Evolutionary conservation across 2,888 invertebrate genomes (phyloP).

Genomic region (Chrysina gloriosa): DNA sequence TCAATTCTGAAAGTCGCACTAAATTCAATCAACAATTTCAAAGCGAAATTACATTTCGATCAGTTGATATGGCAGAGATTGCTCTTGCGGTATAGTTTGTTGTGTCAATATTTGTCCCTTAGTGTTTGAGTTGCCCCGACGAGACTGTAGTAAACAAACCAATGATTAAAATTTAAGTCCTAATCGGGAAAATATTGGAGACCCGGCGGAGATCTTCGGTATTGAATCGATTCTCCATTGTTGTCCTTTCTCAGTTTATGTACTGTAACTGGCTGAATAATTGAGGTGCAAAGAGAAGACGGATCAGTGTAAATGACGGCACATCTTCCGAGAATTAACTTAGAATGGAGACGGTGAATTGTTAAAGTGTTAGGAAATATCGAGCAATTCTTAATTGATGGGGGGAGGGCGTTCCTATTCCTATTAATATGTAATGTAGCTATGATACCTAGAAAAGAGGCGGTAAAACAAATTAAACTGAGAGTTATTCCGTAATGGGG

Average conservation of each 20-base stretch:
- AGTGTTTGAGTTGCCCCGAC: slow-evolving; percentile 22
- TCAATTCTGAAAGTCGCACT: not conserved
- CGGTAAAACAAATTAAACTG: no score
- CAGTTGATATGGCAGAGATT: slow-evolving; percentile 13
- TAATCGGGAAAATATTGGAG: slow-evolving; percentile 10
- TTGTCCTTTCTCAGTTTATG: not conserved
- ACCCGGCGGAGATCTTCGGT: not conserved
- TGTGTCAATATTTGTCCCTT: slow-evolving; percentile 24
- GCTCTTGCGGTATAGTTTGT: slow-evolving; percentile 1
- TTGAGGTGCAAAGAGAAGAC: not conserved
- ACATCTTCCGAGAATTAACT: not conserved
- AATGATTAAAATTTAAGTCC: slow-evolving; percentile 34
- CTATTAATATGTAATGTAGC: no score
- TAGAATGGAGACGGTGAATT: no score
- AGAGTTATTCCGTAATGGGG: no score
- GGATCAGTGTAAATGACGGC: not conserved
- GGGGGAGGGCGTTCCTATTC: no score
- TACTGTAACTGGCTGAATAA: not conserved
- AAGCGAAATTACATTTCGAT: slow-evolving; percentile 13
- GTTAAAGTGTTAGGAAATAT: no score
- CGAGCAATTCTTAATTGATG: no score
- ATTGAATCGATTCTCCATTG: not conserved
- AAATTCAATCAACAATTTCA: slow-evolving; percentile 15
- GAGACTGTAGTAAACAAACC: slow-evolving; percentile 16
- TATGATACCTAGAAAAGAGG: no score